Base-by-base conservation (phyloP, 2,797 vertebrate species). In the Sebastes matsubarae region DNA sequence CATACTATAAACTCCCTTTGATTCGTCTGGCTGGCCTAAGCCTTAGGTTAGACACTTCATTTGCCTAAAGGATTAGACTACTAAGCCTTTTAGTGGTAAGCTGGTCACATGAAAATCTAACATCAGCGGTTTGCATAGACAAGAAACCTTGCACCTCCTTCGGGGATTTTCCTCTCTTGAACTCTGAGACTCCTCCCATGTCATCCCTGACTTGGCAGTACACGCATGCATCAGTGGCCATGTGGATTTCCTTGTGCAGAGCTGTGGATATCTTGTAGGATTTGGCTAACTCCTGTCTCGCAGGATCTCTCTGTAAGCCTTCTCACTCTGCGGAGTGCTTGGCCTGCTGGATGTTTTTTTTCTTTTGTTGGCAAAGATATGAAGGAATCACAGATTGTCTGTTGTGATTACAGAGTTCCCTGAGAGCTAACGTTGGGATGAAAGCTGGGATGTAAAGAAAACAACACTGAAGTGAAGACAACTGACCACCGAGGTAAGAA, bases 21-120 rank as follows among this genome's bases (percentile, higher is more conserved):
- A 92, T 91, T 92, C 87, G 68, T 71, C 20, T 55, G 76, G 75
- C 78, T 68, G 67, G 85, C 74, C 86, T 87, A 79, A 90, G 86
- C 77, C 72, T 87, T 11, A 85, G 77, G 86, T 94, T 86, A 91
- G 91, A 91, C 89, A 87, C 89, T 88, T 92, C 84, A 87, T 93
- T 92, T 94, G 90, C 89, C 86, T 85, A 72, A 88, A 84, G 93
- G 94, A 95, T 95, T 94, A 95, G 86, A 80, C 80, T 14, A 8
- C 70, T 94, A 94, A 95, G 88, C 93, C 90, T 88, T 94, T 95
- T 92, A 94, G 92, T 68, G 77, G 84, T 91, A 95, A 94, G 82
- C 92, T 88, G 91, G 91, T 93, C 88, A 92, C 93, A 93, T 92
- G 90, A 90, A 95, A 92, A 92, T 88, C 86, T 88, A 85, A 75